Evolutionary conservation across 2,797 vertebrate genomes (phyloP).

Genomic region (Delichon dasypus): DNA sequence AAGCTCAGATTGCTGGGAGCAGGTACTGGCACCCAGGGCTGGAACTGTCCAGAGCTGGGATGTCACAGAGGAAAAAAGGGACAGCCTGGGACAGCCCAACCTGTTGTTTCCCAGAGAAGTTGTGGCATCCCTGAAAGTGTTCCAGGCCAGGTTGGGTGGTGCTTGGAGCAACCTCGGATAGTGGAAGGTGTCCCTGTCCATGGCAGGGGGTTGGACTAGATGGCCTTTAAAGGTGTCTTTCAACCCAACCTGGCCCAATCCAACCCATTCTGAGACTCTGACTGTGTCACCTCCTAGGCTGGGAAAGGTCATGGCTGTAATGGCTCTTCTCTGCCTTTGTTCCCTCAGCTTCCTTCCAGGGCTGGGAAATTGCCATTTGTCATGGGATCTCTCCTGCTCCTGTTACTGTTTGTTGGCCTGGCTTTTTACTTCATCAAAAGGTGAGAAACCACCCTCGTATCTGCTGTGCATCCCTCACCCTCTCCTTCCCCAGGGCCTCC

Average conservation of each 20-base stretch:
- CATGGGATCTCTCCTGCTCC: background rate
- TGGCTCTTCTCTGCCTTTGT: background rate
- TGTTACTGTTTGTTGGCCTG: background rate
- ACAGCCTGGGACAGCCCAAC: background rate
- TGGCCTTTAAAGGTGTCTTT: background rate
- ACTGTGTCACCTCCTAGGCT: background rate
- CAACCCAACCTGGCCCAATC: background rate
- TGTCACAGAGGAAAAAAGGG: fast-evolving
- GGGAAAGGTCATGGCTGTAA: background rate
- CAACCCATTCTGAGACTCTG: background rate
- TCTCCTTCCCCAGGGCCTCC: background rate
- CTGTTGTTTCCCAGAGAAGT: background rate
- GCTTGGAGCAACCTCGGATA: background rate
- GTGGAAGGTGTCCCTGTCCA: background rate
- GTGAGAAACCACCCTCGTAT: background rate
- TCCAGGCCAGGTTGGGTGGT: background rate
- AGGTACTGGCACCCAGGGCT: background rate
- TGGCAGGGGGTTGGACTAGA: background rate
- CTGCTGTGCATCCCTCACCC: background rate
- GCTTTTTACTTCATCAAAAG: slow-evolving; percentile 10
- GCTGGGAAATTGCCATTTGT: slow-evolving; percentile 19
- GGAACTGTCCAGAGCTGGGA: background rate
- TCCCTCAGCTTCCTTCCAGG: slow-evolving; percentile 24
- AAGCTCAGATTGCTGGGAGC: background rate
- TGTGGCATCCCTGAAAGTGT: background rate